Conservation (phyloP, 37 sponge, comb jelly and placozoan genomes). For the Crambe crambe region DNA sequence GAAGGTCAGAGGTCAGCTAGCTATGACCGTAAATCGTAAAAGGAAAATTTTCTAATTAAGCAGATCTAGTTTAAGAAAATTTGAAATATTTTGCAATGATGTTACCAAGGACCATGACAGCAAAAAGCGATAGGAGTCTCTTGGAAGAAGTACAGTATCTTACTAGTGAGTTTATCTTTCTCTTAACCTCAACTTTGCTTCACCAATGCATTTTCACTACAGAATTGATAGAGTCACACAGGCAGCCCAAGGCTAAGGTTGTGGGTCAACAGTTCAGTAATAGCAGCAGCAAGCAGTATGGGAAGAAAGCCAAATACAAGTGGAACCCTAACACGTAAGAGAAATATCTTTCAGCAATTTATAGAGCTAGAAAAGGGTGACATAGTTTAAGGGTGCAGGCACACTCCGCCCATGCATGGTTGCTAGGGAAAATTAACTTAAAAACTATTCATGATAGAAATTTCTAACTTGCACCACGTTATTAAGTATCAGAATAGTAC, state of each 20-base stretch:
- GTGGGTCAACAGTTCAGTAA: background rate
- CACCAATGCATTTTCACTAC: background rate
- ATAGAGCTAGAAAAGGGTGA: no score
- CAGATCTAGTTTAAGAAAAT: background rate
- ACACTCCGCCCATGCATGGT: no score
- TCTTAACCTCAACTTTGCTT: background rate
- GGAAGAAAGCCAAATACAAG: background rate
- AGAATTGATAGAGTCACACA: no score
- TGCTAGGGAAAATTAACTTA: no score
- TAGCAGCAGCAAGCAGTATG: background rate
- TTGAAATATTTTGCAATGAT: background rate
- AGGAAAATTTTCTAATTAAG: background rate
- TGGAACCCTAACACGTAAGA: background rate
- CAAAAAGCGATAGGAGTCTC: constrained; percentile 34
- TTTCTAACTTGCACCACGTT: no score
- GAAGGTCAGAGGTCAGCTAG: no score
- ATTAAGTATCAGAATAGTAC: no score
- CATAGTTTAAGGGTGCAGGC: no score
- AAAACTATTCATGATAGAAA: no score
- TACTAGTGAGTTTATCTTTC: constrained; percentile 37
- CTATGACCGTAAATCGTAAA: no score
- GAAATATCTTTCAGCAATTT: no score
- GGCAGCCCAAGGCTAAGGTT: background rate
- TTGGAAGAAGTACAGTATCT: constrained; percentile 56
- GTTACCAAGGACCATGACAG: background rate